Conservation (phyloP, 1,140 invertebrate species). For the Zaprionus vittiger region DNA sequence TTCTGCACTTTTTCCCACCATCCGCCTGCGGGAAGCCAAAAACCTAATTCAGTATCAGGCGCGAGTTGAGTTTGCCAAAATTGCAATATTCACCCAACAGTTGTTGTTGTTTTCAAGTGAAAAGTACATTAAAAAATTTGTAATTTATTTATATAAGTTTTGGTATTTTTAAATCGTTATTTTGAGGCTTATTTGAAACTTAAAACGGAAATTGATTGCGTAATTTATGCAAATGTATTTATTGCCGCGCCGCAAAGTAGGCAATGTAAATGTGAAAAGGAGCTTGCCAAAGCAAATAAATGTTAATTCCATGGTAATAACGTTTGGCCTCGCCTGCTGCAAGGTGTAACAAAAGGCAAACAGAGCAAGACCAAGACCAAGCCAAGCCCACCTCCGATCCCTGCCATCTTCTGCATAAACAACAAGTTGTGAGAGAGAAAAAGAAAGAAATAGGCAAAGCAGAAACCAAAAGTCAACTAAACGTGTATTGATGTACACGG, state of each 20-base stretch:
- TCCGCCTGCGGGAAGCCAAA: conserved; percentile 11
- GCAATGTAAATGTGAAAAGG: conserved; percentile 31
- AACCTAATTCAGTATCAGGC: conserved; percentile 2
- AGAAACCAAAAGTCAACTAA: conserved; percentile 54
- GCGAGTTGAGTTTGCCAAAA: conserved; percentile 19
- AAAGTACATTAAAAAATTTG: not conserved
- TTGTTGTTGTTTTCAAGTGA: conserved; percentile 13
- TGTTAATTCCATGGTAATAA: conserved; percentile 80
- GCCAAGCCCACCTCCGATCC: not conserved
- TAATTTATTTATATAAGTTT: not conserved
- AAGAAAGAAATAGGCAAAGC: conserved; percentile 24
- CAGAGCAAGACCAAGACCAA: conserved; percentile 25
- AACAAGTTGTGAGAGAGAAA: conserved; percentile 14
- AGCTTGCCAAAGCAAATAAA: conserved; percentile 72
- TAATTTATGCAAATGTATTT: conserved; percentile 81
- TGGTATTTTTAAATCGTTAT: not conserved
- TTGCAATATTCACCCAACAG: conserved; percentile 33
- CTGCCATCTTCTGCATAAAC: conserved; percentile 10
- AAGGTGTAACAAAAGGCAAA: conserved; percentile 58
- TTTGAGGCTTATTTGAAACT: not conserved
- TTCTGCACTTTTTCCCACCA: conserved; percentile 25
- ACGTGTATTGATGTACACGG: conserved; percentile 45
- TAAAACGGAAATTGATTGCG: conserved; percentile 44
- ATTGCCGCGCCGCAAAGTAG: conserved; percentile 59
- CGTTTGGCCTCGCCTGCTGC: conserved; percentile 51